Conservation (phyloP, 1,140 invertebrate species). For the Conus ventricosus region DNA sequence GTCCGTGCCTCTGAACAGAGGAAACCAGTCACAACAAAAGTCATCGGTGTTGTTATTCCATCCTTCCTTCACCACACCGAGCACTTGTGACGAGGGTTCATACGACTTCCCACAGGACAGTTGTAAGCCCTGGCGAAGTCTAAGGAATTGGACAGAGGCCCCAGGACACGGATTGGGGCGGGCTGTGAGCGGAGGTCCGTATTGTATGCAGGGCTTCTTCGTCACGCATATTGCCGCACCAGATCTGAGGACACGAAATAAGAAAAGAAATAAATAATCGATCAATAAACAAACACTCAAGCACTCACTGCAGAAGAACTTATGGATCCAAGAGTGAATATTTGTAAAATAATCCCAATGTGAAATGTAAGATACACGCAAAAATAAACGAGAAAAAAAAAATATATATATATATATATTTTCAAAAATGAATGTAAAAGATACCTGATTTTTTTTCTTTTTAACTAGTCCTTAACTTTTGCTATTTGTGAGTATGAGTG, state of each 20-base stretch:
- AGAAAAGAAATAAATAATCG: not conserved
- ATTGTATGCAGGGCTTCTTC: slow-evolving; percentile 96
- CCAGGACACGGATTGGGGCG: slow-evolving; percentile 92
- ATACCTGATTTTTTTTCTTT: too few species aligned
- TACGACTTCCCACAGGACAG: slow-evolving; percentile 85
- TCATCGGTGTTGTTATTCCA: too few species aligned
- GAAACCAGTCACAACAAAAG: too few species aligned
- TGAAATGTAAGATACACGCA: too few species aligned
- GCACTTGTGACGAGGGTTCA: slow-evolving; percentile 95
- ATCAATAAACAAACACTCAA: not conserved
- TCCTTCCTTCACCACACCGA: slow-evolving; percentile 86
- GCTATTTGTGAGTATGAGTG: too few species aligned
- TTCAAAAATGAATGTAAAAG: too few species aligned
- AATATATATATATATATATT: too few species aligned
- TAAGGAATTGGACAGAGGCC: slow-evolving; percentile 92
- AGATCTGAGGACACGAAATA: slow-evolving; percentile 80
- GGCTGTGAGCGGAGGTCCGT: slow-evolving; percentile 95
- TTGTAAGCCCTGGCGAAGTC: slow-evolving; percentile 88
- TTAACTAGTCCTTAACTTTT: too few species aligned
- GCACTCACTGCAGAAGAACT: not conserved
- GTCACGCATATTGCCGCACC: slow-evolving; percentile 97
- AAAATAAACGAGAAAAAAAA: too few species aligned
- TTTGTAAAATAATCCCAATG: too few species aligned
- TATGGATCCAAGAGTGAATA: too few species aligned
- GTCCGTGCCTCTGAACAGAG: too few species aligned